Percentiles rank a stretch among this genome's conserved stretches.
These are phyloP conservation scores for Bombus balteatus DNA, from an alignment of 1,140 invertebrate species.

Conservation along the genomic window DNA sequence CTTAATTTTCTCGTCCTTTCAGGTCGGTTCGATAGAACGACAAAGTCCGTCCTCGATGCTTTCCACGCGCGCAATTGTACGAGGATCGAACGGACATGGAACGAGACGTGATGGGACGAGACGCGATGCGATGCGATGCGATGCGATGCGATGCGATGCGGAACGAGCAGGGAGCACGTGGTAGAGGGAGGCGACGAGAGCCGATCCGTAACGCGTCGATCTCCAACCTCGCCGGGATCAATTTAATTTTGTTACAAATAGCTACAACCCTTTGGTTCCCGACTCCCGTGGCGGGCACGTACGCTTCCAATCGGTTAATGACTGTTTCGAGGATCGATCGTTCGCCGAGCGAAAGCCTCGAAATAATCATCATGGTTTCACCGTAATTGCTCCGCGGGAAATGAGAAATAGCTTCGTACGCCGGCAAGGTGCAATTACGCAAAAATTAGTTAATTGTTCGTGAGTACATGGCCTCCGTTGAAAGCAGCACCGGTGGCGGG, in stretches of 20 bases:
- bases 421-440: slow-evolving; percentile 56
- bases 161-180: slow-evolving; percentile 14
- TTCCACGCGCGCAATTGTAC: slow-evolving; percentile 2
- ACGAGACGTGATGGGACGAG: background rate
- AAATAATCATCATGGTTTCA: slow-evolving; percentile 65
- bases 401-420: slow-evolving; percentile 58
- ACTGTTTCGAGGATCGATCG: slow-evolving; percentile 63
- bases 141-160: background rate
- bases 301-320: slow-evolving; percentile 69
- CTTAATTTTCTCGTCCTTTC: background rate
- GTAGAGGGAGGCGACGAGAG: slow-evolving; percentile 52
- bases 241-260: slow-evolving; percentile 68
- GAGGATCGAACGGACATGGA: background rate
- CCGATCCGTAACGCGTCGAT: slow-evolving; percentile 55
- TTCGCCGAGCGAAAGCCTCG: slow-evolving; percentile 60
- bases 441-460: slow-evolving; percentile 67
- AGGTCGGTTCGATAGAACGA: background rate
- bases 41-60: background rate
- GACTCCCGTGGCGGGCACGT: slow-evolving; percentile 56
- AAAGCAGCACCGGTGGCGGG: slow-evolving; percentile 1
- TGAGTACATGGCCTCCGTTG: slow-evolving; percentile 20
- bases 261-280: slow-evolving; percentile 62
- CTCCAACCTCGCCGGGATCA: slow-evolving; percentile 55
- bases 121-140: background rate
- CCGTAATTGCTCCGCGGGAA: slow-evolving; percentile 67